Evolutionary conservation across 2,113 vertebrate genomes (phyloP).

Genomic region (Ovis aries): DNA sequence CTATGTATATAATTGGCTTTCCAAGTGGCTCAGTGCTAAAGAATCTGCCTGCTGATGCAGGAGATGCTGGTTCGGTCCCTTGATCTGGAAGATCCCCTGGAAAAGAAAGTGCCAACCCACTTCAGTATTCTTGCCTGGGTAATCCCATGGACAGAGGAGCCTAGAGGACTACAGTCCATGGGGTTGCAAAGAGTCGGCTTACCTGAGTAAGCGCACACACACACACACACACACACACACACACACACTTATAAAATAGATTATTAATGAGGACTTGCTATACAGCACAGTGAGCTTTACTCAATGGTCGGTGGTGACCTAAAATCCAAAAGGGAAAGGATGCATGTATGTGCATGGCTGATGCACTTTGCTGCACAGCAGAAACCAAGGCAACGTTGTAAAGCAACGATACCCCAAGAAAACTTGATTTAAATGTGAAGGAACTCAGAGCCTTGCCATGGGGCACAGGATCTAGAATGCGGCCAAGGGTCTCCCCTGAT

Average conservation of each 20-base stretch:
- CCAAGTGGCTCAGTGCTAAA: neutral
- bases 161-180: neutral
- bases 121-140: neutral
- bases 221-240: neutral
- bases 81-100: neutral
- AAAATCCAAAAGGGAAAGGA: neutral
- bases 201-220: neutral
- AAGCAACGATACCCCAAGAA: neutral
- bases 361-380: neutral
- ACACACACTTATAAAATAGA: neutral
- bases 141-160: neutral
- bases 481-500: neutral
- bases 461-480: too few relatives aligned
- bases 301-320: neutral
- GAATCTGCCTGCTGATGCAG: neutral
- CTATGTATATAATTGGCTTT: neutral
- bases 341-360: neutral
- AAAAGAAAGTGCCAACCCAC: neutral
- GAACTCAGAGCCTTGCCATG: neutral
- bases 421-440: neutral
- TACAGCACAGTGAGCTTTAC: neutral
- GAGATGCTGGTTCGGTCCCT: rapidly evolving
- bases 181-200: neutral
- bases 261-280: neutral
- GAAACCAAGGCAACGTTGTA: neutral